These are phyloP conservation scores for Lacanobia oleracea DNA, from an alignment of 2,888 invertebrate genomes.

Conservation along the genomic window DNA sequence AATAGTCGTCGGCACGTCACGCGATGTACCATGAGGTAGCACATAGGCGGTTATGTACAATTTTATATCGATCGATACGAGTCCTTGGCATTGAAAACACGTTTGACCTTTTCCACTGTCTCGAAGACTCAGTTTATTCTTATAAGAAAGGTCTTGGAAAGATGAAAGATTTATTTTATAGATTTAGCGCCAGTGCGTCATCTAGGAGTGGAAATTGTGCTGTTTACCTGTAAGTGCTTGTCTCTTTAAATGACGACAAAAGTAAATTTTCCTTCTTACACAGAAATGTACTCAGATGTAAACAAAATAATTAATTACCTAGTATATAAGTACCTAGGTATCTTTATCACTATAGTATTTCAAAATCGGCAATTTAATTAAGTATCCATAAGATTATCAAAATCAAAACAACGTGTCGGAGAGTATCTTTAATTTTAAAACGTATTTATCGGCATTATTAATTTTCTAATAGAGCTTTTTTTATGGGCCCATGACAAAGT, in stretches of 20 bases:
- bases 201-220: background rate
- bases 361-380: background rate
- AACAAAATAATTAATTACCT: background rate
- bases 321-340: background rate
- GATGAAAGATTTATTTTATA: slow-evolving; percentile 23
- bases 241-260: background rate
- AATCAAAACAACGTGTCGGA: background rate
- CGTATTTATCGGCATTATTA: background rate
- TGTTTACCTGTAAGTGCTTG: background rate
- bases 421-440: background rate
- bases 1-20: slow-evolving; percentile 41
- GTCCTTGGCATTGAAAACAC: slow-evolving; percentile 61
- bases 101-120: slow-evolving; percentile 56
- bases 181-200: background rate
- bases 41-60: slow-evolving; percentile 37
- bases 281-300: too few relatives aligned
- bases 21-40: slow-evolving; percentile 42
- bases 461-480: slow-evolving; percentile 37
- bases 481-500: slow-evolving; percentile 29
- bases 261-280: background rate
- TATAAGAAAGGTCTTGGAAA: slow-evolving; percentile 22
- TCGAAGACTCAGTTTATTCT: slow-evolving; percentile 29
- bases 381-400: background rate
- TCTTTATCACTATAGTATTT: background rate
- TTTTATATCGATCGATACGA: slow-evolving; percentile 54